Base-by-base conservation (phyloP, 2,113 vertebrate genomes). In the Anoura caudifer region DNA sequence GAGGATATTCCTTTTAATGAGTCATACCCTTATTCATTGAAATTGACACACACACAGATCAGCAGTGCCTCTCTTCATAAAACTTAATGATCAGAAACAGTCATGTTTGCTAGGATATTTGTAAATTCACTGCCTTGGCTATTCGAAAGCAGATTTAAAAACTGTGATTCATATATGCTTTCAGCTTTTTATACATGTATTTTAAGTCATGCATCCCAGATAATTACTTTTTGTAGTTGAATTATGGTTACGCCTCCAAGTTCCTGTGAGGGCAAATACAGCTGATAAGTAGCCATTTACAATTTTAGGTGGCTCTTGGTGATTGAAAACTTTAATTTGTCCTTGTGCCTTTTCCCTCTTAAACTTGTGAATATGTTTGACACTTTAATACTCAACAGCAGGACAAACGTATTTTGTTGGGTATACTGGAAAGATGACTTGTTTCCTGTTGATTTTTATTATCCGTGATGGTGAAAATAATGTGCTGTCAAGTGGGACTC, bases 361-460 rank as follows among this genome's bases (percentile, higher is more conserved):
- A 87, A 94, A 97, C 82, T 87, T 96, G 73, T 77, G 26, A 86
- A 72, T 94, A 2, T 54, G 36, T 47, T 90, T 96, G 96, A 85
- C 82, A 95, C 47, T 5, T 83, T 90, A 85, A 72, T 86, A 83
- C 80, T 95, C 83, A 75, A 24, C 77, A 93, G 56, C 70, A 93
- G 69, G 75, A 79, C 47, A 83, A 86, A 83, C 77, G 70, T 88
- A 82, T 84, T 97, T 98, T 93, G 75, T 96, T 95, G 88, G 59
- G 14, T 87, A 10, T 22, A 80, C 90, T 61, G 65, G 86, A 94
- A 93, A 95, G 85, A 94, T 91, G 63, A 88, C 80, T 96, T 86
- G 77, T 95, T 95, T 95, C 77, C 45, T 95, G 56, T 91, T 97
- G 97, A 87, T 87, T 97, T 87, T 36, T 92, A 56, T 97, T 92